Evolutionary conservation across 2,113 vertebrate species (phyloP).

Genomic region (Scophthalmus maximus): DNA sequence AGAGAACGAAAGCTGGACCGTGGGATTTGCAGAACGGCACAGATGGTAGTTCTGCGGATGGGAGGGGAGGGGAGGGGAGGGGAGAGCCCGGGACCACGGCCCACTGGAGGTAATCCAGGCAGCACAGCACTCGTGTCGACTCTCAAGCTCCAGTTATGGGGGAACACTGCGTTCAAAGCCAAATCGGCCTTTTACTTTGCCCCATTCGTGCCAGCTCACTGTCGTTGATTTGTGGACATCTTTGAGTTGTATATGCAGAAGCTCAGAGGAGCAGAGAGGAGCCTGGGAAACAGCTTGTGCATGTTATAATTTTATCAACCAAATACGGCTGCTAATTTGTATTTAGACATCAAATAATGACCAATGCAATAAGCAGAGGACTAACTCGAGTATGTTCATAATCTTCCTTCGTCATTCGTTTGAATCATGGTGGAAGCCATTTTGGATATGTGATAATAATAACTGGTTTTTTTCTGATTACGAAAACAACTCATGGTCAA

Average conservation of each 20-base stretch:
- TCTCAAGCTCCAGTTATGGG: constrained; percentile 18
- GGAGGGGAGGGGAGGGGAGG: too few relatives aligned
- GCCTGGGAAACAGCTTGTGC: too few relatives aligned
- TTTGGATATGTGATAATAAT: background rate
- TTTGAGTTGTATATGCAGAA: background rate
- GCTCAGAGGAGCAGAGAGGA: background rate
- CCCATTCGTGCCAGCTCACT: background rate
- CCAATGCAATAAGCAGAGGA: too few relatives aligned
- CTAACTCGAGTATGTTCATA: too few relatives aligned
- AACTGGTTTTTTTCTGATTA: too few relatives aligned
- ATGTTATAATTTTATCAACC: too few relatives aligned
- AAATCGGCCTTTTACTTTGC: constrained; percentile 6
- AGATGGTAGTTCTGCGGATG: constrained; percentile 65
- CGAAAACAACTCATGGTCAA: too few relatives aligned
- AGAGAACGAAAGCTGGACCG: constrained; percentile 33
- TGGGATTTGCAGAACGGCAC: constrained; percentile 68
- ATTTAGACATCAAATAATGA: too few relatives aligned
- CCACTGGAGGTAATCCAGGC: constrained; percentile 67
- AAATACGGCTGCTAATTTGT: too few relatives aligned
- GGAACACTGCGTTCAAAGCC: constrained; percentile 17
- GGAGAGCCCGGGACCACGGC: constrained; percentile 25
- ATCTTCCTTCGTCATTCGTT: background rate
- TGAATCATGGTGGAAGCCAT: background rate
- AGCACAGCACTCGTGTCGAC: constrained; percentile 37
- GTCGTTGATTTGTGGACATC: background rate